Evolutionary conservation across 2,113 vertebrate genomes (phyloP).

Genomic region (Vidua macroura): DNA sequence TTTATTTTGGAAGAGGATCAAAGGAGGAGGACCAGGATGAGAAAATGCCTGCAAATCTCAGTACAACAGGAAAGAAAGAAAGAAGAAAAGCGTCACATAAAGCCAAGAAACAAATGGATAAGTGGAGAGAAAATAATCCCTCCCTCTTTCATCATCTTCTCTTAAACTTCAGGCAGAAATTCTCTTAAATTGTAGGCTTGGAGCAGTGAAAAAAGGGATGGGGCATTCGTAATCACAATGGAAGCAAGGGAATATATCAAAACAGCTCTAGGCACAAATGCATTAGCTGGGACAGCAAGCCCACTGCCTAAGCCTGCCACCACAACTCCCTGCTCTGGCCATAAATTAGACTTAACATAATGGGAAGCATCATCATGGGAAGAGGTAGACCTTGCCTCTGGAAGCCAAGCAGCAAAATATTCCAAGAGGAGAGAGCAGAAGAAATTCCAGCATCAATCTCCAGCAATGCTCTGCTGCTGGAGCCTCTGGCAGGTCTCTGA

Average conservation of each 20-base stretch:
- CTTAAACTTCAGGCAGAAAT: neutral
- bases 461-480: neutral
- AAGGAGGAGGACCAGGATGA: neutral
- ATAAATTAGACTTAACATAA: neutral
- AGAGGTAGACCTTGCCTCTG: neutral
- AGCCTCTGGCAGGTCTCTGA: accelerated
- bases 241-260: neutral
- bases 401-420: neutral
- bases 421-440: neutral
- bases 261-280: neutral
- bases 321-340: neutral
- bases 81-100: neutral
- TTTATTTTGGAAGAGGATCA: neutral
- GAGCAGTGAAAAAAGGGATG: neutral
- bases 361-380: neutral
- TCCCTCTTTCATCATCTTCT: neutral
- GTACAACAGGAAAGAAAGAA: neutral
- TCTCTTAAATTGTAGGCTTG: neutral
- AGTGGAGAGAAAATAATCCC: neutral
- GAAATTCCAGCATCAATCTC: neutral
- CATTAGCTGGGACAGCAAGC: neutral
- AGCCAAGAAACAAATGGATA: neutral
- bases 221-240: neutral
- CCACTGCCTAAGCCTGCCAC: neutral
- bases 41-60: neutral